These are phyloP conservation scores for Scopus umbretta DNA, from an alignment of 2,113 vertebrate genomes.

Conservation along the genomic window DNA sequence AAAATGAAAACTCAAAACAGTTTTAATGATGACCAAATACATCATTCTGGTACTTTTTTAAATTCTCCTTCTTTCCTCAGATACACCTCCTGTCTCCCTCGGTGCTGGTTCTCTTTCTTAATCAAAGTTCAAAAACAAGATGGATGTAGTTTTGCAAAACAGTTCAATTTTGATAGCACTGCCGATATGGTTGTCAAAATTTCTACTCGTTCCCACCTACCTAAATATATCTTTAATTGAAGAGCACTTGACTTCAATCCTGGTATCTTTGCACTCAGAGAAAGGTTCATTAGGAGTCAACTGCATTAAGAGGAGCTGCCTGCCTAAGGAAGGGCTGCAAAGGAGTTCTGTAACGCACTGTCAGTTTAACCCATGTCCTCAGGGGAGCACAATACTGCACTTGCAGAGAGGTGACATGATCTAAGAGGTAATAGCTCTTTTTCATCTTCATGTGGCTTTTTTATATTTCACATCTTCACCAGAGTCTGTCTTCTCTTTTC, in stretches of 20 bases:
- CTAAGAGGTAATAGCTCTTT: neutral
- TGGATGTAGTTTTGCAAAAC: neutral
- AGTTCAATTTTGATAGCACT: neutral
- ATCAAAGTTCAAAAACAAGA: neutral
- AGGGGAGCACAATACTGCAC: neutral
- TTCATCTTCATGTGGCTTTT: neutral
- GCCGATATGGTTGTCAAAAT: neutral
- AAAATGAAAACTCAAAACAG: neutral
- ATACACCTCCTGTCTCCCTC: neutral
- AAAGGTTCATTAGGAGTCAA: neutral
- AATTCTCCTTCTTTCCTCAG: neutral
- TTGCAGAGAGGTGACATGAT: neutral
- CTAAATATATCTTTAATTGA: neutral
- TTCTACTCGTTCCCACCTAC: neutral
- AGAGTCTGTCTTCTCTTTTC: neutral
- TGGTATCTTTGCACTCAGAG: neutral
- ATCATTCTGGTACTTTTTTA: neutral
- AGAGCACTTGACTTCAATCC: neutral
- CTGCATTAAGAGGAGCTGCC: neutral
- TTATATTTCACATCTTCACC: neutral
- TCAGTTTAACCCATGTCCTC: neutral
- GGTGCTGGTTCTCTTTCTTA: neutral
- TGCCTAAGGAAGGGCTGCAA: neutral
- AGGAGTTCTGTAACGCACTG: neutral
- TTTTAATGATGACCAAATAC: neutral